These are phyloP conservation scores for Maniola hyperantus DNA, from an alignment of 2,888 invertebrate genomes.

Conservation along the genomic window DNA sequence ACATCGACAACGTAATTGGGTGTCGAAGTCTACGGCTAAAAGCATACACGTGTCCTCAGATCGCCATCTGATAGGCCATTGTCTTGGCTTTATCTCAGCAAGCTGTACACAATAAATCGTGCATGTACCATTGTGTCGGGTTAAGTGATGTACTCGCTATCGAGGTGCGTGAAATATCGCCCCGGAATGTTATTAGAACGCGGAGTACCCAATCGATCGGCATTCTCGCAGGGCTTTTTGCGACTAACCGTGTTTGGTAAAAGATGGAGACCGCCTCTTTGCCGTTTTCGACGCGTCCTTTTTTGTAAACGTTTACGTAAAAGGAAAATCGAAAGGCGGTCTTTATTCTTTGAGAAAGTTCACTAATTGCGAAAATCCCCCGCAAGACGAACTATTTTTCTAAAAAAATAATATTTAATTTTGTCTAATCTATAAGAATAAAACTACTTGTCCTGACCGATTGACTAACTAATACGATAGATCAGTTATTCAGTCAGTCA, in stretches of 20 bases:
- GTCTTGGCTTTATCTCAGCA: constrained; percentile 73
- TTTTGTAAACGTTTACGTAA: constrained; percentile 9
- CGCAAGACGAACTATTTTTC: background rate
- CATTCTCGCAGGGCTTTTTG: constrained; percentile 38
- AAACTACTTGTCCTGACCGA: too few species aligned
- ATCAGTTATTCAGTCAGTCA: too few species aligned
- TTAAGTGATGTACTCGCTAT: constrained; percentile 55
- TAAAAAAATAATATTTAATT: background rate
- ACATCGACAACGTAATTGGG: constrained; percentile 73
- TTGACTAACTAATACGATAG: too few species aligned
- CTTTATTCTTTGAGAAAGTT: background rate
- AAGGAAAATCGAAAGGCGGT: constrained; percentile 8
- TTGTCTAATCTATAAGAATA: too few species aligned
- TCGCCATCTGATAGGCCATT: constrained; percentile 72
- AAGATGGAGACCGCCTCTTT: constrained; percentile 53
- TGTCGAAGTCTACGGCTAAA: constrained; percentile 76
- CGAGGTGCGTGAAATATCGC: constrained; percentile 55
- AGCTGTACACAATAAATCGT: constrained; percentile 76
- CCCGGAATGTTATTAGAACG: constrained; percentile 75
- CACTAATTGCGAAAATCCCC: background rate
- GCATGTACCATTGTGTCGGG: constrained; percentile 61
- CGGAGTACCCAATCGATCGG: constrained; percentile 65
- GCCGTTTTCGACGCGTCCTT: constrained; percentile 43
- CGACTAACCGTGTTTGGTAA: constrained; percentile 52
- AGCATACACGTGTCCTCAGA: constrained; percentile 76